phyloP scores from a whole-genome alignment of 2,797 vertebrate genomes.

The Loris lydekkerianus region DNA sequence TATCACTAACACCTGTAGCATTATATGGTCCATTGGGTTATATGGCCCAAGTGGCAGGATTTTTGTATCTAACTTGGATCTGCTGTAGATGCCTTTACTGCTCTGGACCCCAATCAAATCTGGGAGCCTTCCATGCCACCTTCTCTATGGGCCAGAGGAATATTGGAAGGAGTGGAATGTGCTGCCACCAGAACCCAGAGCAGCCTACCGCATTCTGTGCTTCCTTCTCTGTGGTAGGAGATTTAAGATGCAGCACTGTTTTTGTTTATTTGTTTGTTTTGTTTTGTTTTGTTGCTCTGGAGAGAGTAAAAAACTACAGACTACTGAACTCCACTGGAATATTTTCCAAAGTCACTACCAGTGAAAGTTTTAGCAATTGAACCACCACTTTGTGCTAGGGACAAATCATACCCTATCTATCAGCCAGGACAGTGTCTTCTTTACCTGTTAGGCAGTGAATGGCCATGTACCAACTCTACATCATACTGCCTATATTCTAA shows the following conservation, averaged over 20 bases:
- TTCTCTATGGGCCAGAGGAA: neutral
- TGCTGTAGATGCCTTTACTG: neutral
- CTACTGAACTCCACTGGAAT: neutral
- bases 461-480: neutral
- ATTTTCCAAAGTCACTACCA: neutral
- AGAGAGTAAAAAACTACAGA: neutral
- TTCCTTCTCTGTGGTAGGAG: neutral
- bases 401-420: neutral
- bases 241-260: neutral
- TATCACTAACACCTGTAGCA: constrained; percentile 20
- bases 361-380: constrained; percentile 5
- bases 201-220: neutral
- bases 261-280: neutral
- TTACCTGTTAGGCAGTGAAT: neutral
- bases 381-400: neutral
- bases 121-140: neutral
- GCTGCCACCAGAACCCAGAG: neutral
- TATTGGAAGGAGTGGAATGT: neutral
- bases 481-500: constrained; percentile 25
- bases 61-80: neutral
- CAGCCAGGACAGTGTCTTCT: neutral
- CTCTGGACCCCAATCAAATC: neutral
- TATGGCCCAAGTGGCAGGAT: neutral
- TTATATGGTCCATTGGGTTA: neutral
- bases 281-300: neutral